Conservation (phyloP, 1,140 invertebrate species). For the Druon quercuslanigerum region DNA sequence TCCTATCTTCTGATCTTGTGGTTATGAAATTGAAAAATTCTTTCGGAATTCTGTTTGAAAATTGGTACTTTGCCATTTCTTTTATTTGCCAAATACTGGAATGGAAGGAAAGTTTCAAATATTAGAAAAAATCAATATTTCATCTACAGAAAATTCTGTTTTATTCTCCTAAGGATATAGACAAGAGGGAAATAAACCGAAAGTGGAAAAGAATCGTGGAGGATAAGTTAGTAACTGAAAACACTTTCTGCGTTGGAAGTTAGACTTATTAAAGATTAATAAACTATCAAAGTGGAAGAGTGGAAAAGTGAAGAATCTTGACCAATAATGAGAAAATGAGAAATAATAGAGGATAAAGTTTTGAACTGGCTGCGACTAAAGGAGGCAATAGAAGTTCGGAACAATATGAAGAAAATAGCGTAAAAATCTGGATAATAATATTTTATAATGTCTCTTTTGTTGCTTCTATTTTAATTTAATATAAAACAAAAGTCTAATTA, state of each 20-base stretch:
- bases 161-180: not conserved
- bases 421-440: not conserved
- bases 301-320: slow-evolving; percentile 55
- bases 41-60: not conserved
- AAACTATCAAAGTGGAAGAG: slow-evolving; percentile 66
- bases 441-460: slow-evolving; percentile 32
- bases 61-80: not conserved
- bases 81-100: not conserved
- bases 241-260: slow-evolving; percentile 67
- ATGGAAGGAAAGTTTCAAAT: not conserved
- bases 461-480: too few relatives aligned
- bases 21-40: not conserved
- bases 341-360: slow-evolving; percentile 40
- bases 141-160: too few relatives aligned
- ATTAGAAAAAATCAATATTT: too few relatives aligned
- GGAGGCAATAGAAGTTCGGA: slow-evolving; percentile 11
- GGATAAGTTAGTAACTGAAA: slow-evolving; percentile 65
- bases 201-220: slow-evolving; percentile 28
- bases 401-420: slow-evolving; percentile 24
- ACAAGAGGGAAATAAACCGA: not conserved
- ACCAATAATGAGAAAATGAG: slow-evolving; percentile 37
- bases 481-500: too few relatives aligned
- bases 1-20: slow-evolving; percentile 4
- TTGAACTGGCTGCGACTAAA: slow-evolving; percentile 37
- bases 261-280: slow-evolving; percentile 71